Evolutionary conservation across 2,113 vertebrate species (phyloP), one percentile per base, ranked within the genome.

Genomic region (Anarrhichthys ocellatus): DNA sequence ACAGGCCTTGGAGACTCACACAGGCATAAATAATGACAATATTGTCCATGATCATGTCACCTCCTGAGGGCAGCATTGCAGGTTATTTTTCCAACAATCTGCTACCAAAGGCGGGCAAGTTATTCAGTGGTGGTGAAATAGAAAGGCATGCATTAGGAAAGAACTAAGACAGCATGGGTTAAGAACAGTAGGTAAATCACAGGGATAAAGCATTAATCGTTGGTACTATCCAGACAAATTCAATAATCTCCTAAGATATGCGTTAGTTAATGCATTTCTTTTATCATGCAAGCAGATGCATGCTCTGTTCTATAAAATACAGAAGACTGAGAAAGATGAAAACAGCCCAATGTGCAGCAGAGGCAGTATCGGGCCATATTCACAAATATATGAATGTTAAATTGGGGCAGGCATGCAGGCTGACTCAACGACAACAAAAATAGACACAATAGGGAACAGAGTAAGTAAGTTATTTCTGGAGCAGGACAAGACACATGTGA

Each of bases 1-100:
- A 48, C 79, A 70, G 15, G 82, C 44, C 38, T 58, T 75, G 62
- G 81, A 86, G 83, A 69, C 78, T 29, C 78, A 82, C 32, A 2
- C 38, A 34, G 64, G 24, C 50, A 79, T 63, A 27, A 56, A 24
- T 9, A 61, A 64, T 0, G 6, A 71, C 3, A 14, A 65, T 66
- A 38, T 29, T 27, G 34, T 36, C 42, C 56, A 18, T 27, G 42
- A 48, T 61, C 4, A 2, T 8, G 56, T 61, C 42, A 7, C 54
- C 38, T 27, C 9, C 50, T 22, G 15, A 20, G 27, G 34, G 46
- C 20, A 64, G 22, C 56, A 29, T n/a, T 63, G 65, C 40, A 46
- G 20, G 20, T 56, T 64, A 6, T 50, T 70, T 42, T 1, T 42
- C 32, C 29, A 20, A 79, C 17, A 2, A 38, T n/a, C 44, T 17